phyloP scores from a whole-genome alignment of 1,140 invertebrate species.

The Rhagoletis pomonella region DNA sequence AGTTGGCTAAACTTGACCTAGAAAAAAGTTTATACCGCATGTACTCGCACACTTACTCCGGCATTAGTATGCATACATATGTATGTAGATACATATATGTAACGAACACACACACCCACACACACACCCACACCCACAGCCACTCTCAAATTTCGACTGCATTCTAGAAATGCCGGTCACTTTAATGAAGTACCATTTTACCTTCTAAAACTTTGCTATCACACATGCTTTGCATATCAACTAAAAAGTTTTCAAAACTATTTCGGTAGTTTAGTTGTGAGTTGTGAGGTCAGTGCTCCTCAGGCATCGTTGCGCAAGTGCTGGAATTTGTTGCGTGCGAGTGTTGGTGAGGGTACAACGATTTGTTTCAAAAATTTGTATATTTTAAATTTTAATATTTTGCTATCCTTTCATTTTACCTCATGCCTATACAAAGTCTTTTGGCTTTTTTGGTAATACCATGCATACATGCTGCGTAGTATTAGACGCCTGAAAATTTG shows the following conservation, averaged over 20 bases:
- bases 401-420: not conserved
- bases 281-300: constrained; percentile 16
- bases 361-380: not conserved
- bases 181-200: constrained; percentile 39
- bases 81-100: not conserved
- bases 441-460: no score
- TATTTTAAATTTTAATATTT: constrained; percentile 21
- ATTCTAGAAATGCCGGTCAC: constrained; percentile 5
- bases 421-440: not conserved
- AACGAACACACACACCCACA: not conserved
- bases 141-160: not conserved
- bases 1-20: constrained; percentile 38
- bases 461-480: no score
- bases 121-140: no score
- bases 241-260: not conserved
- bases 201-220: constrained; percentile 19
- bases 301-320: not conserved
- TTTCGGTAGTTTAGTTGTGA: constrained; percentile 27
- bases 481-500: no score
- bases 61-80: not conserved
- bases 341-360: not conserved
- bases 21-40: not conserved
- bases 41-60: not conserved
- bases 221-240: constrained; percentile 36
- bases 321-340: not conserved